Percentiles rank a stretch among this genome's conserved stretches.
Evolutionary conservation across 2,797 vertebrate species (phyloP).

Genomic region (Catostomus latipinnis): DNA sequence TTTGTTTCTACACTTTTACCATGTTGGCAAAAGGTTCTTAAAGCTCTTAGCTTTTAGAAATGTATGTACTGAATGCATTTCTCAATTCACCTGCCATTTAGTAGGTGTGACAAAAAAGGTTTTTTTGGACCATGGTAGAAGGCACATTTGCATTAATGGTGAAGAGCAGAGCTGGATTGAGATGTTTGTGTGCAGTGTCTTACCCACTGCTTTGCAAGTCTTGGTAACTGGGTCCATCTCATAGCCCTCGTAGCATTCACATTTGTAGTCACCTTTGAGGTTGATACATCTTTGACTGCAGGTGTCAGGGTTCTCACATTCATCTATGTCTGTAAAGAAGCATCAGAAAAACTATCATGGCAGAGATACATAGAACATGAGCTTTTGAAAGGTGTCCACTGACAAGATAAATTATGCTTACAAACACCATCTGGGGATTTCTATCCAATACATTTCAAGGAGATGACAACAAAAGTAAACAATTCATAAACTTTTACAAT

Average conservation of each 20-base stretch:
- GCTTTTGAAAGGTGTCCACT: conserved; percentile 15
- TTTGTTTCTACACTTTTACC: no score
- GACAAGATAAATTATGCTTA: conserved; percentile 26
- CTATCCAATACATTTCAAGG: conserved; percentile 12
- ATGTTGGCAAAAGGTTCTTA: no score
- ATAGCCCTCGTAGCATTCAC: conserved; percentile 95
- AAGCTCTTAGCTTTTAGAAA: no score
- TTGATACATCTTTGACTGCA: conserved; percentile 99
- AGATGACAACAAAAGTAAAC: conserved; percentile 7
- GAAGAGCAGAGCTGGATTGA: conserved; percentile 55
- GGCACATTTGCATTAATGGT: conserved; percentile 63
- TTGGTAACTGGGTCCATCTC: conserved; percentile 95
- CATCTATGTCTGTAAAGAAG: conserved; percentile 88
- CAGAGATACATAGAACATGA: conserved; percentile 24
- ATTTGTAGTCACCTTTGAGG: conserved; percentile 98
- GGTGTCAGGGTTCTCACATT: conserved; percentile 93
- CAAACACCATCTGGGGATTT: conserved; percentile 31
- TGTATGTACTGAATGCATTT: no score
- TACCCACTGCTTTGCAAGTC: conserved; percentile 98
- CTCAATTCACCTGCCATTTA: neutral
- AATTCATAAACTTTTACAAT: conserved; percentile 20
- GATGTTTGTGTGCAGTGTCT: conserved; percentile 60
- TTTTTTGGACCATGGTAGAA: neutral
- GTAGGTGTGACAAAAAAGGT: neutral
- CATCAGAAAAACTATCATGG: conserved; percentile 42